A percentile compares a stretch with the other conserved stretches of the same genome.
phyloP scores from a whole-genome alignment of 2,888 invertebrate genomes.

The Myopa tessellatipennis region DNA sequence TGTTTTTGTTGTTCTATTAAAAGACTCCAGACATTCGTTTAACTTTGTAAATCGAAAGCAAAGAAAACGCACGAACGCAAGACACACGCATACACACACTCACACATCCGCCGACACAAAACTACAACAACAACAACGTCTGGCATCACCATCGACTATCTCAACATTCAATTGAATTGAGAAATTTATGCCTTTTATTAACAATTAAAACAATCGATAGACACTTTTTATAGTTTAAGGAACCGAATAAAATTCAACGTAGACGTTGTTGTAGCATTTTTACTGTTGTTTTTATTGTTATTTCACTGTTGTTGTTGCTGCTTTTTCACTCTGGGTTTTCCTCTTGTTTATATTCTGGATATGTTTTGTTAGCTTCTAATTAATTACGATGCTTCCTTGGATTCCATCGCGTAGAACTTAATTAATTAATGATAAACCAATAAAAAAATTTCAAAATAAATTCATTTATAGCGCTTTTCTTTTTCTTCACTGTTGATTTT shows the following conservation, averaged over 20 bases:
- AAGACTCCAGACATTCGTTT: too few species aligned
- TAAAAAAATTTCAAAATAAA: neutral
- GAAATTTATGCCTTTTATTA: conserved; percentile 23
- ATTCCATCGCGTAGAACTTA: neutral
- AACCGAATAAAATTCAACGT: conserved; percentile 27
- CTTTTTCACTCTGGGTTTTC: neutral
- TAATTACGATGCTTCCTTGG: neutral
- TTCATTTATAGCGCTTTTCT: neutral
- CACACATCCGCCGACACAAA: too few species aligned
- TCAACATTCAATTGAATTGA: conserved; percentile 17
- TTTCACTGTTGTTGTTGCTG: conserved; percentile 2
- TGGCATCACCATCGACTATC: neutral
- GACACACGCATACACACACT: too few species aligned
- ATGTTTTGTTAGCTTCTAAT: neutral
- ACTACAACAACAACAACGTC: too few species aligned
- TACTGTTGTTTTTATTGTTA: conserved; percentile 15
- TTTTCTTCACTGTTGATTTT: neutral
- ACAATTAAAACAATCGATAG: conserved; percentile 16
- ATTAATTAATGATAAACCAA: conserved; percentile 7
- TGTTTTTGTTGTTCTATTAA: neutral
- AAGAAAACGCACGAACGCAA: too few species aligned
- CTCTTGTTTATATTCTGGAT: neutral
- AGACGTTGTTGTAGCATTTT: conserved; percentile 15
- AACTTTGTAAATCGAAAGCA: too few species aligned
- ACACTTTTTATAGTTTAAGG: neutral